These are phyloP conservation scores for Desmophyllum pertusum DNA, from an alignment of 92 coral and sea anemone genomes.

Conservation along the genomic window DNA sequence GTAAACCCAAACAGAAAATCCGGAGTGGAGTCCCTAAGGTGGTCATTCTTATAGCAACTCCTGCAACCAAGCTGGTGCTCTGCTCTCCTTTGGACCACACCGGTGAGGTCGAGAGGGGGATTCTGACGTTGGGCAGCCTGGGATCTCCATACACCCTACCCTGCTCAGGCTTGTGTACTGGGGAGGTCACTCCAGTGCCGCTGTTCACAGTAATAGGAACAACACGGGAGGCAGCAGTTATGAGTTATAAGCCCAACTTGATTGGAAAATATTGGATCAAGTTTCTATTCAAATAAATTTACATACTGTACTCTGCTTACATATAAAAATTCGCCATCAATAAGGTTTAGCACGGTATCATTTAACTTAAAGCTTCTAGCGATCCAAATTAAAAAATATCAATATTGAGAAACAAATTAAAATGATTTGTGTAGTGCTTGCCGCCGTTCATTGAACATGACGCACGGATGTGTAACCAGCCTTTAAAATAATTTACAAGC, in stretches of 20 bases:
- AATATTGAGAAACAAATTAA: no score
- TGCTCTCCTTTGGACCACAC: conserved; percentile 43
- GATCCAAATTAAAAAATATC: no score
- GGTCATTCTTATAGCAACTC: conserved; percentile 14
- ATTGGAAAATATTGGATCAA: not conserved
- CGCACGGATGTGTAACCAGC: no score
- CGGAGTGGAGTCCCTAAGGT: conserved; percentile 37
- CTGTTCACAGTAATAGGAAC: not conserved
- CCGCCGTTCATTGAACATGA: no score
- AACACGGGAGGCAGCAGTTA: not conserved
- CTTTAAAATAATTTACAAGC: no score
- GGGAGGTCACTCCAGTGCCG: conserved; percentile 23
- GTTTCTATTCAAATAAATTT: no score
- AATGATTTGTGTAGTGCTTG: no score
- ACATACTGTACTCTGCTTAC: no score
- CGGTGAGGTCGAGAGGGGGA: conserved; percentile 39
- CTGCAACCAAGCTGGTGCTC: conserved; percentile 34
- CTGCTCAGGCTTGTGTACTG: conserved; percentile 48
- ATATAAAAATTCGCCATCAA: no score
- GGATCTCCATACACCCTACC: conserved; percentile 38
- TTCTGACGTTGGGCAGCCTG: conserved; percentile 39
- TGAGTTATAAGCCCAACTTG: not conserved
- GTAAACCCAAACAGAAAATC: conserved; percentile 27
- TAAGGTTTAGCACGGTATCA: no score
- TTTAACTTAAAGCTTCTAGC: no score